phyloP scores from a whole-genome alignment of 2,113 vertebrate genomes.

The Tachuris rubrigastra region DNA sequence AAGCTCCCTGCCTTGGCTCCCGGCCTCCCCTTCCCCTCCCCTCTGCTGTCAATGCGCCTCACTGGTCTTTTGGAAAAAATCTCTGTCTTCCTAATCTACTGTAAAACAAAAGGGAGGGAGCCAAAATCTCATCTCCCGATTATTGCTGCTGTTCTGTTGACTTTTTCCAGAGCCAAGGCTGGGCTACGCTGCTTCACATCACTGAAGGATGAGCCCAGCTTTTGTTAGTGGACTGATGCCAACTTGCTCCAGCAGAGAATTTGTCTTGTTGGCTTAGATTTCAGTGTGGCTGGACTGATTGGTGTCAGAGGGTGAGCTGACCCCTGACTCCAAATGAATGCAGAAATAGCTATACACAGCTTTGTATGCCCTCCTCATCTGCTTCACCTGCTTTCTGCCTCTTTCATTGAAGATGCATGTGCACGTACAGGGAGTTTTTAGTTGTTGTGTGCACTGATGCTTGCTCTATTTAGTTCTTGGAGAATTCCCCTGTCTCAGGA shows the following conservation, averaged over 20 bases:
- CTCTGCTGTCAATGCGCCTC: background rate
- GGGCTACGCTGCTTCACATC: background rate
- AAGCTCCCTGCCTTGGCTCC: background rate
- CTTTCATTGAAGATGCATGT: background rate
- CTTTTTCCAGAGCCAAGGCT: background rate
- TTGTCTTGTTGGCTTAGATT: background rate
- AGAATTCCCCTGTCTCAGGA: background rate
- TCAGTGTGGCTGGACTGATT: background rate
- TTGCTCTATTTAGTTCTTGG: background rate
- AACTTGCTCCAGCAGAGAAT: background rate
- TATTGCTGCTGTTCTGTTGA: background rate
- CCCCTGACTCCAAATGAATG: background rate
- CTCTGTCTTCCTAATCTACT: background rate
- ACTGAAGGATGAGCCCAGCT: background rate
- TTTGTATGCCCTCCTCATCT: background rate
- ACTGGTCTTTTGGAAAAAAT: background rate
- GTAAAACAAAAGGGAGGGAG: background rate
- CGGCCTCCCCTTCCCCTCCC: background rate
- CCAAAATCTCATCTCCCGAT: background rate
- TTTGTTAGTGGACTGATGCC: background rate
- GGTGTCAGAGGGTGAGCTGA: background rate
- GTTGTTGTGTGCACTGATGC: background rate
- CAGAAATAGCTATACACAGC: background rate
- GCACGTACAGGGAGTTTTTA: background rate
- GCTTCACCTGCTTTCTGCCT: background rate